phyloP scores from a whole-genome alignment of 2,888 invertebrate species.

The Epistrophella euchroma region DNA sequence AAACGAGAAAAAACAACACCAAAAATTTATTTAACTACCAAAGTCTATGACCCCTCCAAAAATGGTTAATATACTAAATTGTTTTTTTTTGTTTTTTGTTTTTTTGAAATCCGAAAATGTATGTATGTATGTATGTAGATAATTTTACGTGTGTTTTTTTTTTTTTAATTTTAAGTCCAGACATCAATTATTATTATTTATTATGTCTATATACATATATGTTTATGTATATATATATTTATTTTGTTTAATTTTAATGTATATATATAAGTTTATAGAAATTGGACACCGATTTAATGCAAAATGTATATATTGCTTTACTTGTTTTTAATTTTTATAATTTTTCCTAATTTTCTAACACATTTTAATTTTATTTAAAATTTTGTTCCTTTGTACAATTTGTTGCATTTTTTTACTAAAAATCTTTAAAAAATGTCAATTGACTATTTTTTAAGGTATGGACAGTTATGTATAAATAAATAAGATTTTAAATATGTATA shows the following conservation, averaged over 20 bases:
- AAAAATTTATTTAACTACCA: constrained; percentile 78
- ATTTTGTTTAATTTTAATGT: constrained; percentile 36
- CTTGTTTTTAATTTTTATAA: constrained; percentile 68
- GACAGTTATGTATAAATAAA: constrained; percentile 13
- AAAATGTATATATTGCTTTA: constrained; percentile 78
- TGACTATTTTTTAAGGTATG: constrained; percentile 58
- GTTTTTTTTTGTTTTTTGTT: constrained; percentile 46
- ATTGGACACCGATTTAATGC: constrained; percentile 78
- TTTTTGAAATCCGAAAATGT: constrained; percentile 66
- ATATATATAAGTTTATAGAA: constrained; percentile 71
- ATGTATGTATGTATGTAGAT: constrained; percentile 59
- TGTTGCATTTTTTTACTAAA: constrained; percentile 75
- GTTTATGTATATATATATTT: constrained; percentile 24
- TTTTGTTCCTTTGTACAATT: constrained; percentile 77
- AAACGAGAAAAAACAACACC: constrained; percentile 72
- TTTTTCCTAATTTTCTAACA: constrained; percentile 70
- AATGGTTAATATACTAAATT: constrained; percentile 75
- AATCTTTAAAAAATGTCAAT: constrained; percentile 68
- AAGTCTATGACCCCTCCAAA: constrained; percentile 84
- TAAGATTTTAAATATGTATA: not conserved
- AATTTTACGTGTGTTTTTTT: constrained; percentile 52
- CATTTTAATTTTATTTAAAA: constrained; percentile 54
- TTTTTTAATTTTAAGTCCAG: constrained; percentile 48
- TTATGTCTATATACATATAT: constrained; percentile 32
- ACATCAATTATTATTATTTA: constrained; percentile 68